Base-by-base conservation (phyloP, 2,113 vertebrate genomes). In the Holacanthus passer region DNA sequence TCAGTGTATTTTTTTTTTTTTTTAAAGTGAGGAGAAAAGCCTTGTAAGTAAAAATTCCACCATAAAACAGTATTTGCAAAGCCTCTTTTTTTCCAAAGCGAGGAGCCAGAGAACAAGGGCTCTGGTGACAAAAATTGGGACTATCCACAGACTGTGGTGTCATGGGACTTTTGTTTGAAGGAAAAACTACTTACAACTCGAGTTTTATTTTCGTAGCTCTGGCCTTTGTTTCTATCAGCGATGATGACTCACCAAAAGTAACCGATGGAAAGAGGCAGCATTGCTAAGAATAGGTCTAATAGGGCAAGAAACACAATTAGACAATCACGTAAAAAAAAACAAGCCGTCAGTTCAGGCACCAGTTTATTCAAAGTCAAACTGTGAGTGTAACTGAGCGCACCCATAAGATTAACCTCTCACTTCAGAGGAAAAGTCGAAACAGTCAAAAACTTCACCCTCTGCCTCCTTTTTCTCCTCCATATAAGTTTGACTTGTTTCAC, bases 1-100 rank as follows among this genome's bases (percentile, higher is more conserved):
- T 82, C 55, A 43, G 60, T 43, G 17, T 12, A 32, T 48, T 76
- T 82, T 71, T 16, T 52, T 82, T 71, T 16, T 52, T 11, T 60
- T 8, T 8, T 58, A 50, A 69, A 68, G 32, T 77, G 24, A 64
- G 39, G 12, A 77, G 14, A 48, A 59, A 41, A 50, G 20, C 29
- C 27, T 45, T 48, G 4, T 2, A 37, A 73, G 41, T 27, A 43
- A 32, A 64, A 27, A 56, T 22, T 35, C 2, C 43, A 32, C 20
- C 41, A 41, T 43, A 35, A 45, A 35, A 32, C 29, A 13, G 24
- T 11, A 3, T n/a, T 56, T 0, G 8, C 17, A 13, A 43, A 56
- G n/a, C 19, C 11, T 37, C 7, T 41, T 65, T 17, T 32, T 37
- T 64, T 56, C 48, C 27, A 32, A 43, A 45, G 35, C 5, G 32